Percentiles rank a stretch among this genome's conserved stretches.
Conservation (phyloP, 2,888 invertebrate genomes). For the Plebejus melissa region DNA sequence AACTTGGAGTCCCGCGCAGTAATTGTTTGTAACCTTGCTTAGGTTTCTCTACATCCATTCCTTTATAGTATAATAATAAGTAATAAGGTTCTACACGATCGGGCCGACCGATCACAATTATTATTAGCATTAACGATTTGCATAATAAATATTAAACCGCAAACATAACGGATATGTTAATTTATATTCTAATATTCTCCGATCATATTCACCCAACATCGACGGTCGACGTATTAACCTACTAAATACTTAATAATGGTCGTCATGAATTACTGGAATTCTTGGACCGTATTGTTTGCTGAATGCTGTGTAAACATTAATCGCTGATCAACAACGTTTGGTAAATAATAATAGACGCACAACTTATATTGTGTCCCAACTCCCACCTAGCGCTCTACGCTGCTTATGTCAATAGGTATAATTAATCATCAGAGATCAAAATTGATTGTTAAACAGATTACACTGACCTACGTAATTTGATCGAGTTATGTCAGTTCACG, state of each 20-base stretch:
- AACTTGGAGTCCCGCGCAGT: background rate
- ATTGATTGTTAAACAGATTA: background rate
- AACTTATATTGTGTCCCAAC: background rate
- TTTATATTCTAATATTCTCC: background rate
- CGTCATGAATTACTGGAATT: background rate
- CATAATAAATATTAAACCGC: constrained; percentile 18
- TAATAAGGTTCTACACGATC: background rate
- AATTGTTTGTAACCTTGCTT: background rate
- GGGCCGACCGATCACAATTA: background rate
- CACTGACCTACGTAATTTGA: too few relatives aligned
- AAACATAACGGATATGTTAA: constrained; percentile 21
- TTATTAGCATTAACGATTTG: constrained; percentile 13
- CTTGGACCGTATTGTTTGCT: background rate
- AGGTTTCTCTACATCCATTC: too few relatives aligned
- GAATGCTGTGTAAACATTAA: background rate
- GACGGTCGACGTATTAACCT: background rate
- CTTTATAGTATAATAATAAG: background rate
- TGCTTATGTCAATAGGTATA: background rate
- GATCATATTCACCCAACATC: background rate
- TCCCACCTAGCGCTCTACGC: background rate
- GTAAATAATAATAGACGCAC: background rate
- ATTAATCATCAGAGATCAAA: background rate
- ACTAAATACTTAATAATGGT: background rate
- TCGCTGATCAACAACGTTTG: background rate
- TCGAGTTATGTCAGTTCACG: background rate